A percentile compares a stretch with the other conserved stretches of the same genome.
Conservation (phyloP, 2,888 invertebrate species). For the Galerucella calmariensis region DNA sequence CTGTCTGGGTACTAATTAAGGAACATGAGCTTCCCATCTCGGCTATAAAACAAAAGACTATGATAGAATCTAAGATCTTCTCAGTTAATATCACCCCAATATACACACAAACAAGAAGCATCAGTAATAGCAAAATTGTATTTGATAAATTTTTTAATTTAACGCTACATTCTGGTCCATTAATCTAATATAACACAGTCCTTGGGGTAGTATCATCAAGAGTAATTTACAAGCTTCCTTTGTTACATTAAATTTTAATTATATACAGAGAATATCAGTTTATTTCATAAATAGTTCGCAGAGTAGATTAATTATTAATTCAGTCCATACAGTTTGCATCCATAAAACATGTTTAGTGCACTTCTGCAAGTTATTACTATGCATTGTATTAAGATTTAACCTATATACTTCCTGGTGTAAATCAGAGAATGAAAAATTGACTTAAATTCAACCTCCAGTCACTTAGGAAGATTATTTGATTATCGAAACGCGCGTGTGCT, state of each 20-base stretch:
- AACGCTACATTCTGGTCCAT: neutral
- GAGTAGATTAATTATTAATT: neutral
- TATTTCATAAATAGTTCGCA: neutral
- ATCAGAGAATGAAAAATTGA: no score
- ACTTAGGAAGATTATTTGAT: no score
- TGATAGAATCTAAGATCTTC: no score
- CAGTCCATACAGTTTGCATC: neutral
- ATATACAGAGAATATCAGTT: neutral
- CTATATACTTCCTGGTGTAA: no score
- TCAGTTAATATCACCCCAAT: no score
- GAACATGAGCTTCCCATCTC: no score
- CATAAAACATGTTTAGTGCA: neutral
- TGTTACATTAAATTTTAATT: neutral
- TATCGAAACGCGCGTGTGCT: no score
- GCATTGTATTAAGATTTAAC: no score
- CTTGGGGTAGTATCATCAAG: neutral
- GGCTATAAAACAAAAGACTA: no score
- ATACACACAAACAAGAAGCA: no score
- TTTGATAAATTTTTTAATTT: neutral
- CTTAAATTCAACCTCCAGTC: no score
- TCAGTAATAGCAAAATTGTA: neutral
- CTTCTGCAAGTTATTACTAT: neutral
- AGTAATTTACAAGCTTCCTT: constrained; percentile 1
- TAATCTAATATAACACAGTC: neutral
- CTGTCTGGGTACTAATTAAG: no score